Evolutionary conservation across 2,797 vertebrate species (phyloP), one percentile per base, ranked within the genome.

Genomic region (Chelon auratus): DNA sequence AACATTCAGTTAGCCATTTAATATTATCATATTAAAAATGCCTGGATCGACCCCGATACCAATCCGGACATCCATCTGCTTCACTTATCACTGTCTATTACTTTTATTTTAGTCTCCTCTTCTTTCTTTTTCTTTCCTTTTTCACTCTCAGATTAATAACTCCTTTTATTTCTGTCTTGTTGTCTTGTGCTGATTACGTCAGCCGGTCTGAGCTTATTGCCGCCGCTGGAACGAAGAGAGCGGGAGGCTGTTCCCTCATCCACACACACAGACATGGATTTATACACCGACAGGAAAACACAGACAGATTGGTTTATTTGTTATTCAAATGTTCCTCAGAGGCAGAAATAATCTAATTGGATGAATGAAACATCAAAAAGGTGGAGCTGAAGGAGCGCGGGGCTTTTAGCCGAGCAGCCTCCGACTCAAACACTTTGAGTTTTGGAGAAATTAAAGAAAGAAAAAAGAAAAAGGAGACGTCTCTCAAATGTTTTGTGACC

Each of bases 301-400:
- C 57, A 59, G 9, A 64, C 33, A 50, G 48, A 78, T 60, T 60
- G 69, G 39, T 59, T 62, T 51, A 51, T 77, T 72, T 78, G 64
- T 68, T 68, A 63, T 68, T 68, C 68, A 36, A 6, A 42, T 24
- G 0, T 61, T 43, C 72, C 58, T 82, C 33, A 3, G 42, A 70
- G 67, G 51, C 59, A 37, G 17, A 54, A 24, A 39, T 20, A 14
- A 59, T 72, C 51, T 64, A 62, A 67, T 59, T 64, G 42, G 51
- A 69, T 62, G 26, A 75, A 67, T 70, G 50, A 72, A 63, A 79
- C 53, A 70, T 75, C 17, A 17, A 45, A 53, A 64, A 55, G 54
- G 58, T n/a, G 52, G 69, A 72, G 53, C 24, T 2, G 26, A 1
- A 50, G 20, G 64, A 9, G 24, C 5, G 0, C 3, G 0, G 5